phyloP scores from a whole-genome alignment of 2,888 invertebrate species.

The Idaea dimidiata region DNA sequence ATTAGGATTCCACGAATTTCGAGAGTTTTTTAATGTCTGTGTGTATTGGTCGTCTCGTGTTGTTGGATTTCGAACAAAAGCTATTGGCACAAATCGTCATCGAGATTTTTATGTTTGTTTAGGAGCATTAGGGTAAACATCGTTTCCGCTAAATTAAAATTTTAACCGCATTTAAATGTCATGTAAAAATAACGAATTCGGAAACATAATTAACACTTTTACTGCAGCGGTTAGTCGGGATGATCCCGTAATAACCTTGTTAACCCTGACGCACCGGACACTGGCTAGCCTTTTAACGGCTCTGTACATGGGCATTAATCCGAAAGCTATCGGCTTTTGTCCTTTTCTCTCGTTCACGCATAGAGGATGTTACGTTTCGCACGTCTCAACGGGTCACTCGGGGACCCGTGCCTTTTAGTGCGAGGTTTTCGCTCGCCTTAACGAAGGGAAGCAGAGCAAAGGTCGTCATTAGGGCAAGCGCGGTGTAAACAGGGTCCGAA shows the following conservation, averaged over 20 bases:
- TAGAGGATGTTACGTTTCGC: conserved; percentile 58
- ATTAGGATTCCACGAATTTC: conserved; percentile 67
- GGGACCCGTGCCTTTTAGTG: conserved; percentile 78
- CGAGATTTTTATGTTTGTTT: conserved; percentile 23
- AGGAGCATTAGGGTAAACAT: conserved; percentile 20
- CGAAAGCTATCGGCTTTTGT: conserved; percentile 76
- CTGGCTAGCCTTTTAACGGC: conserved; percentile 79
- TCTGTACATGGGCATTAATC: conserved; percentile 78
- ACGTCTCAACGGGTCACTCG: conserved; percentile 69
- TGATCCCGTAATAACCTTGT: conserved; percentile 81
- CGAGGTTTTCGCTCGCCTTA: conserved; percentile 80
- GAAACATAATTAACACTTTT: conserved; percentile 79
- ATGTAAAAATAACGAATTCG: conserved; percentile 63
- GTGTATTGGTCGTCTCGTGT: conserved; percentile 44
- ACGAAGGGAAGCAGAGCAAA: conserved; percentile 81
- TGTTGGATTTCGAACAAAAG: conserved; percentile 38
- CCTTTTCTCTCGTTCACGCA: conserved; percentile 57
- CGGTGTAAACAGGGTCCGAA: conserved; percentile 81
- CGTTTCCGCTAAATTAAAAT: conserved; percentile 30
- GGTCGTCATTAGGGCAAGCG: conserved; percentile 82
- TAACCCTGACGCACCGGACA: conserved; percentile 76
- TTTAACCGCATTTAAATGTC: conserved; percentile 45
- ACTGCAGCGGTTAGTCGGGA: conserved; percentile 75
- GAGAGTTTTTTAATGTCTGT: conserved; percentile 54
- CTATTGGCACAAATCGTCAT: conserved; percentile 26